Evolutionary conservation across 2,888 invertebrate genomes (phyloP).

Genomic region (Pardosa pseudoannulata): DNA sequence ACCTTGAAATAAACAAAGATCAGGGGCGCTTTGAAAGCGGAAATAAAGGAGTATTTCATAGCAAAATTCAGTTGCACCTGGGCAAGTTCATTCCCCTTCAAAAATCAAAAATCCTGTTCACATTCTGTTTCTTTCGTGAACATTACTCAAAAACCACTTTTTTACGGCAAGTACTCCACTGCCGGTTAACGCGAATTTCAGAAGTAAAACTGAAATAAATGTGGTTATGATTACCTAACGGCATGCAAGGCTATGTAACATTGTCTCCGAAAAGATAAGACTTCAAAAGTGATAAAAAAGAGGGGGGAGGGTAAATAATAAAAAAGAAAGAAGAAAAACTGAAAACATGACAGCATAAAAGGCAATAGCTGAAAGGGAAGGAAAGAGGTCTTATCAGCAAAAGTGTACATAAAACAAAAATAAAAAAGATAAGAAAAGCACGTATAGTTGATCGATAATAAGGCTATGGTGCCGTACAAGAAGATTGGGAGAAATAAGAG

Average conservation of each 20-base stretch:
- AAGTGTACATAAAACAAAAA: constrained; percentile 68
- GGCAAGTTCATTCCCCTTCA: not conserved
- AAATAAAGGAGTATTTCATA: no score
- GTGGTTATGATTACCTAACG: constrained; percentile 55
- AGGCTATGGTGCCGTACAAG: constrained; percentile 63
- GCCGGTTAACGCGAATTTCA: not conserved
- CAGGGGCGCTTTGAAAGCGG: no score
- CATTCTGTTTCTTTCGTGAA: not conserved
- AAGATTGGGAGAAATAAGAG: constrained; percentile 45
- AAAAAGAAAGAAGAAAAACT: constrained; percentile 45
- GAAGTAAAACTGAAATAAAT: constrained; percentile 50
- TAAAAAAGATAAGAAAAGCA: constrained; percentile 63
- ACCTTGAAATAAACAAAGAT: no score
- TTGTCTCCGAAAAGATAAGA: constrained; percentile 60
- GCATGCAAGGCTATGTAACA: constrained; percentile 43
- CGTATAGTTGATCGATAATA: constrained; percentile 67
- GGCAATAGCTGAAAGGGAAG: constrained; percentile 64
- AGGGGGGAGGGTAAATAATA: constrained; percentile 51
- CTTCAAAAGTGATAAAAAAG: constrained; percentile 58
- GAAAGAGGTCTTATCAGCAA: constrained; percentile 63
- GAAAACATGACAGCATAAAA: constrained; percentile 63
- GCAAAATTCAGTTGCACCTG: no score
- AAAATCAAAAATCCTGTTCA: not conserved
- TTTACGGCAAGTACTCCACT: not conserved
- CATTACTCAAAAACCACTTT: not conserved